Base-by-base conservation (phyloP, 2,797 vertebrate genomes). In the Lycodopsis pacificus region DNA sequence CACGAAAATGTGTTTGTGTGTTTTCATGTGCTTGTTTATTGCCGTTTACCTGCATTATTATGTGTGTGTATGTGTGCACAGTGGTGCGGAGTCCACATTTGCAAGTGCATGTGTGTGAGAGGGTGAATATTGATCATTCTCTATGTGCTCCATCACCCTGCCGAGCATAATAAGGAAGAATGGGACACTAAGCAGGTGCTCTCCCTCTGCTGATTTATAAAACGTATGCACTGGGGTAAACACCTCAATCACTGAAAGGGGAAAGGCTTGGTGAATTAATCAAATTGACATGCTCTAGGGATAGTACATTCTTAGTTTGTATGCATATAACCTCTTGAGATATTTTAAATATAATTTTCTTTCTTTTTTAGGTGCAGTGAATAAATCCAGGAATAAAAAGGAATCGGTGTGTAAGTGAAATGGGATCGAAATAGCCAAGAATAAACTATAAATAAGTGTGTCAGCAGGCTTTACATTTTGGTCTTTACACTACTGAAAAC, bases 121-220 rank as follows among this genome's bases (percentile, higher is more conserved):
- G 65, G 63, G 57, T 76, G 81, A 82, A 87, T 94, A 93, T 93
- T 93, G 91, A 94, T 91, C 86, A 77, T 84, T 84, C 48, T 73
- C 82, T 73, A 67, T 88, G 90, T 91, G 88, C 89, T 94, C 88
- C 88, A 92, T 93, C 94, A 93, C 86, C 75, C 89, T 90, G 92
- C 89, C 86, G 88, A 61, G 76, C 80, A 81, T 94, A 94, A 94
- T 91, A 88, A 91, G 89, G 73, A 93, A 85, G 84, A 91, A 94
- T 92, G 88, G 88, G 79, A 87, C 82, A 86, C 88, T 93, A 88
- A 93, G 88, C 84, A 87, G 90, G 86, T 89, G 85, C 87, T 86
- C 80, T 81, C 72, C 82, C 66, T 83, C 76, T 79, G 80, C 84
- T 91, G 86, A 92, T 91, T 91, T 89, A 91, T 86, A 86, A 90